Percentiles rank a stretch among this genome's conserved stretches.
phyloP scores from a whole-genome alignment of 2,113 vertebrate species.

The Alosa alosa region DNA sequence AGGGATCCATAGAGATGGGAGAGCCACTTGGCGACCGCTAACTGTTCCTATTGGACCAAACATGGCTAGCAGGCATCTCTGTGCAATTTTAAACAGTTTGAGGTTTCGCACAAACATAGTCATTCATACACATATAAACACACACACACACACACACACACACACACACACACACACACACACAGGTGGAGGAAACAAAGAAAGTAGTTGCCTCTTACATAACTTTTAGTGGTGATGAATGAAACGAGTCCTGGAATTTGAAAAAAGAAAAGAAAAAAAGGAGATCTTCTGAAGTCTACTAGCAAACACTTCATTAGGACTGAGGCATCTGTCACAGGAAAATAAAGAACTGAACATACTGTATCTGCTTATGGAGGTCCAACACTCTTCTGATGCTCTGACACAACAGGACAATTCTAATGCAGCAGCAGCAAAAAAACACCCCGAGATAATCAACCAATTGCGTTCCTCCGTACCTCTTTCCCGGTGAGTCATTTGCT shows the following conservation, averaged over 20 bases:
- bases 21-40: slow-evolving; percentile 22
- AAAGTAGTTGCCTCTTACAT: neutral
- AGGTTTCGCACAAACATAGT: neutral
- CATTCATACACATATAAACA: neutral
- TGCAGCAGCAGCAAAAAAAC: neutral
- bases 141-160: neutral
- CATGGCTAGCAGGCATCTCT: slow-evolving; percentile 1
- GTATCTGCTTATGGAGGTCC: neutral
- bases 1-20: slow-evolving; percentile 29
- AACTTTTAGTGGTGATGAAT: neutral
- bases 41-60: slow-evolving; percentile 29
- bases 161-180: neutral
- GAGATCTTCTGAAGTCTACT: neutral
- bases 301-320: neutral
- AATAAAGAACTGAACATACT: neutral
- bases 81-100: slow-evolving; percentile 2
- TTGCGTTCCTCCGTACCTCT: neutral
- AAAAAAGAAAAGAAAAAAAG: neutral
- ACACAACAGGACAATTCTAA: neutral
- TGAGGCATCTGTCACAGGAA: neutral
- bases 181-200: neutral
- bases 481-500: neutral
- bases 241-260: neutral
- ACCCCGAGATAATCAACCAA: neutral
- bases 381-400: neutral